Base-by-base conservation (phyloP, 2,888 invertebrate species). In the Antheraea assamensis region DNA sequence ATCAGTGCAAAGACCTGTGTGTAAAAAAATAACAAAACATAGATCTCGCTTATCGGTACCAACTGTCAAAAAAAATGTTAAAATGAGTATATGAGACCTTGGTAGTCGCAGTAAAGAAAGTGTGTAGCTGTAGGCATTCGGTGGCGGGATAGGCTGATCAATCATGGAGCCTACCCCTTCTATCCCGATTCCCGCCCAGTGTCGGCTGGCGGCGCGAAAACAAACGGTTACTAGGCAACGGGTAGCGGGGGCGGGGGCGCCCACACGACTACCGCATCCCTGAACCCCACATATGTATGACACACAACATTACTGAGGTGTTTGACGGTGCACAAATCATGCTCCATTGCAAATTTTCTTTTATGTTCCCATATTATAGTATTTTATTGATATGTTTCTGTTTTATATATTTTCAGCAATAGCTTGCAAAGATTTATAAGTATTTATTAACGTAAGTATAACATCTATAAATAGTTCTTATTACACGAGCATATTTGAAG, bases 141-240 rank as follows among this genome's bases (percentile, higher is more conserved):
- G 87, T 87, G 83, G 87, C 85, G 89, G 89, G 91, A 93, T 92
- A 93, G 94, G 94, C 92, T 93, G 94, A 94, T 94, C 94, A 94
- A 94, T 94, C 94, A 94, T 91, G 91, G 89, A 88, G 88, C 90
- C 92, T 91, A 93, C 93, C 94, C 94, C 92, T 94, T 94, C 92
- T 92, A 92, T 86, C 93, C 70, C 71, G 66, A 74, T 74, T 71
- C 74, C 93, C 92, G 92, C 93, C 94, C 91, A 85, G 87, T 84
- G 87, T 83, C 84, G 89, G 84, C 83, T 82, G 84, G 84, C 85
- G 76, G 88, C 89, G 92, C 90, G 93, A 94, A 94, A 93, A 94
- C 94, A 94, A 94, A 90, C 92, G 88, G 94, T 93, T 92, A 93
- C 94, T 78, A 75, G 83, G 94, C 92, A 90, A 93, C 94, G 84